Conservation (phyloP, 2,888 invertebrate genomes). For the Ormyrus rosae region DNA sequence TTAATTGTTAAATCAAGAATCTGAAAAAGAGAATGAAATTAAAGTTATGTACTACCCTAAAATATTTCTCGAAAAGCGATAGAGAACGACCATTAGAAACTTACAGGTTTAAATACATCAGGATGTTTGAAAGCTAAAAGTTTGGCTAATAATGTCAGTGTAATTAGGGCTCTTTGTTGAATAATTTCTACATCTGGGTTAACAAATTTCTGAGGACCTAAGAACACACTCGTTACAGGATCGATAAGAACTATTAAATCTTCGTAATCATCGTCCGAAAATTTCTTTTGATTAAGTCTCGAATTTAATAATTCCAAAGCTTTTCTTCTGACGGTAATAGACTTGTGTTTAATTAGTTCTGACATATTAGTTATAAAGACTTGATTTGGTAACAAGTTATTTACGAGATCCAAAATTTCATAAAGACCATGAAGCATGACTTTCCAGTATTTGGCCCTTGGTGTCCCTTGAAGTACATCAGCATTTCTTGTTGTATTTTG, state of each 20-base stretch:
- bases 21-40: conserved; percentile 62
- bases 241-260: conserved; percentile 80
- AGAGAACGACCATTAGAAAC: conserved; percentile 44
- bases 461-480: conserved; percentile 79
- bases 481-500: conserved; percentile 81
- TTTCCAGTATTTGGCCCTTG: conserved; percentile 87
- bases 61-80: too few species aligned
- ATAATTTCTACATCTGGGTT: conserved; percentile 82
- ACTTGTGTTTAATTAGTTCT: conserved; percentile 83
- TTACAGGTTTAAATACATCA: conserved; percentile 82
- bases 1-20: conserved; percentile 83
- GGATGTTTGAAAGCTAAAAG: conserved; percentile 83
- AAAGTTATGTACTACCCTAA: too few species aligned
- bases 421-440: conserved; percentile 87
- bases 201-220: conserved; percentile 76
- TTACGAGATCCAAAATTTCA: conserved; percentile 84
- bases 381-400: conserved; percentile 85
- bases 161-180: conserved; percentile 89
- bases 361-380: conserved; percentile 89
- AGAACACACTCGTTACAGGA: conserved; percentile 80
- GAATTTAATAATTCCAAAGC: conserved; percentile 90
- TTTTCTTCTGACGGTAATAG: conserved; percentile 85
- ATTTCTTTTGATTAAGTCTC: conserved; percentile 84
- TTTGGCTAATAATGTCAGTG: conserved; percentile 89
- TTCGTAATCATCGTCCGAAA: conserved; percentile 77